Evolutionary conservation across 2,113 vertebrate genomes (phyloP).

Genomic region (Machaerirhynchus nigripectus): DNA sequence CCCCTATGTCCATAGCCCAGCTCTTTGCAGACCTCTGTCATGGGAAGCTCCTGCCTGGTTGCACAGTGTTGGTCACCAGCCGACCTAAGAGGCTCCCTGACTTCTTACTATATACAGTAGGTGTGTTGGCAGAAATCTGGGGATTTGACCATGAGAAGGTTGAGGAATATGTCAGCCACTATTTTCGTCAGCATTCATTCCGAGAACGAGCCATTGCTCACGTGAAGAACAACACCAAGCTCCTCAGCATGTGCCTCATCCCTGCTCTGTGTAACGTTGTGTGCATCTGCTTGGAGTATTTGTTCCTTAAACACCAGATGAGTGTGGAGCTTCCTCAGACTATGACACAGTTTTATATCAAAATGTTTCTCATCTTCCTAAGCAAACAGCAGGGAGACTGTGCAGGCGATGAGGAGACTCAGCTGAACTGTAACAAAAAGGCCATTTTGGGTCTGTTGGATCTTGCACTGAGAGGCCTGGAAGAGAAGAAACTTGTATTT

Average conservation of each 20-base stretch:
- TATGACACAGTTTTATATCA: conserved; percentile 83
- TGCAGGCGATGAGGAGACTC: neutral
- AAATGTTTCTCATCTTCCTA: conserved; percentile 76
- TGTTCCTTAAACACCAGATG: conserved; percentile 48
- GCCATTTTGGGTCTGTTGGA: conserved; percentile 74
- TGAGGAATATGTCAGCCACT: conserved; percentile 75
- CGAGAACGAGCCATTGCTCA: conserved; percentile 67
- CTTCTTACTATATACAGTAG: conserved; percentile 60
- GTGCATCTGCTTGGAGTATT: conserved; percentile 81
- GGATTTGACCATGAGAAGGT: conserved; percentile 77
- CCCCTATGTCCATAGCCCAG: conserved; percentile 57
- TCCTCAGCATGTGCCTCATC: conserved; percentile 82
- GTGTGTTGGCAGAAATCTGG: conserved; percentile 75
- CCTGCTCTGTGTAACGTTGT: conserved; percentile 83
- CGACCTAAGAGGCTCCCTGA: conserved; percentile 73
- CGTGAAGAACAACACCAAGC: conserved; percentile 66
- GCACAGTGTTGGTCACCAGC: conserved; percentile 85
- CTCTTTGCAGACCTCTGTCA: conserved; percentile 80
- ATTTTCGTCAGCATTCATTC: conserved; percentile 63
- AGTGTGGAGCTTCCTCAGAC: conserved; percentile 73
- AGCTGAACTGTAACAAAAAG: conserved; percentile 21
- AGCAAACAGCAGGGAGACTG: neutral
- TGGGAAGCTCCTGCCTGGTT: conserved; percentile 81
- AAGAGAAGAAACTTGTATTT: conserved; percentile 79
- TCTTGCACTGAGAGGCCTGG: conserved; percentile 80